These are phyloP conservation scores for Clivina fossor DNA, from an alignment of 2,888 invertebrate genomes.

Conservation along the genomic window DNA sequence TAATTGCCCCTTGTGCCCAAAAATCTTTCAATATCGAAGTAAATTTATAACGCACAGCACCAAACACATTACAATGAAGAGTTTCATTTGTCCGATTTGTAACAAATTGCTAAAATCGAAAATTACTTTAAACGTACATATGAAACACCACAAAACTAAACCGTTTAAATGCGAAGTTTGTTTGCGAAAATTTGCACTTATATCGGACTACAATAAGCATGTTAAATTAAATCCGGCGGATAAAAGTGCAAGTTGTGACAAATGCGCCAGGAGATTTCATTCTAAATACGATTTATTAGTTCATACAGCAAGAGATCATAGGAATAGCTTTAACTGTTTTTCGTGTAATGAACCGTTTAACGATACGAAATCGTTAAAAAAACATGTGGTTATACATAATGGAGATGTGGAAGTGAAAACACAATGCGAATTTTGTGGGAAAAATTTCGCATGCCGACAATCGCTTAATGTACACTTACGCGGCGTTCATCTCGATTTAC, in stretches of 20 bases:
- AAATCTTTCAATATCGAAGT: constrained; percentile 15
- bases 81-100: constrained; percentile 47
- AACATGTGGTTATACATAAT: constrained; percentile 19
- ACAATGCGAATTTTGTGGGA: constrained; percentile 46
- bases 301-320: constrained; percentile 15
- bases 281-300: constrained; percentile 13
- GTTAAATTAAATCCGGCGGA: constrained; percentile 38
- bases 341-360: constrained; percentile 14
- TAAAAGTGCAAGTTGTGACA: constrained; percentile 17
- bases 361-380: constrained; percentile 9
- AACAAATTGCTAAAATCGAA: constrained; percentile 46
- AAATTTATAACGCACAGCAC: constrained; percentile 18
- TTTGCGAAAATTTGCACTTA: constrained; percentile 53
- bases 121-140: constrained; percentile 49
- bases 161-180: constrained; percentile 54
- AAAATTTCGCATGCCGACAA: constrained; percentile 40
- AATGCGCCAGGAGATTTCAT: constrained; percentile 31
- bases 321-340: constrained; percentile 14
- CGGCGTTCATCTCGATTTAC: constrained; percentile 43
- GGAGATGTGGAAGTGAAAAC: constrained; percentile 33
- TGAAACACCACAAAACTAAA: constrained; percentile 53
- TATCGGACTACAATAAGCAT: constrained; percentile 46
- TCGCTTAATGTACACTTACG: constrained; percentile 37
- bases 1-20: constrained; percentile 18
- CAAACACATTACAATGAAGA: constrained; percentile 40